Base-by-base conservation (phyloP, 2,113 vertebrate genomes). In the Jacana jacana region DNA sequence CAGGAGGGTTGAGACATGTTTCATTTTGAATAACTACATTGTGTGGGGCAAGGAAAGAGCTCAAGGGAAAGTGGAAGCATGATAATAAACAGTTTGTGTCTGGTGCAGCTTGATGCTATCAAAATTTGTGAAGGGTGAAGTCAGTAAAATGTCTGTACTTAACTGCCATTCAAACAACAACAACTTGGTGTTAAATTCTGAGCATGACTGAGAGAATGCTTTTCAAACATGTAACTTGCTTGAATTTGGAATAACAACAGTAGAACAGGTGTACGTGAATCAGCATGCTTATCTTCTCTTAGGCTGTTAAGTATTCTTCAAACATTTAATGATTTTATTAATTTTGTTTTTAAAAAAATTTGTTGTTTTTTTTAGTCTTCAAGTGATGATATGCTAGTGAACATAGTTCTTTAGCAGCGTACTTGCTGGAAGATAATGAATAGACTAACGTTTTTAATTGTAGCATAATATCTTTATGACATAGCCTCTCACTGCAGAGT, bases 141-240 rank as follows among this genome's bases (percentile, higher is more conserved):
- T 57, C 57, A 91, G 5, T 78, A 85, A 87, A 85, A 76, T 49
- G 22, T 49, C 81, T 91, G 58, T 82, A 66, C 22, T 65, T 77
- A 73, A 93, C 85, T 93, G 92, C 94, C 92, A 94, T 96, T 97
- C 95, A 90, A 61, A 81, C 31, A 90, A 81, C 31, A 90, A 40
- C 31, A 87, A 18, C 31, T 57, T 76, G 51, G 24, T 35, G 8
- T 69, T 89, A 57, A 55, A 42, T 86, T 94, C 37, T 81, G 35
- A 69, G 60, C 49, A n/a, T 19, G 28, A 51, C 58, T 82, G 33
- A 48, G n/a, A 63, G 14, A 64, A 39, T 64, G 28, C 16, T 79
- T 79, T 75, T 40, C 30, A 85, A 46, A 35, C 22, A 6, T 44
- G 12, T 1, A 61, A 37, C 7, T 82, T 80, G 27, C 33, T 90